Evolutionary conservation across 1,140 invertebrate species (phyloP), one percentile per base, ranked within the genome.

Genomic region (Aphidius ervi): DNA sequence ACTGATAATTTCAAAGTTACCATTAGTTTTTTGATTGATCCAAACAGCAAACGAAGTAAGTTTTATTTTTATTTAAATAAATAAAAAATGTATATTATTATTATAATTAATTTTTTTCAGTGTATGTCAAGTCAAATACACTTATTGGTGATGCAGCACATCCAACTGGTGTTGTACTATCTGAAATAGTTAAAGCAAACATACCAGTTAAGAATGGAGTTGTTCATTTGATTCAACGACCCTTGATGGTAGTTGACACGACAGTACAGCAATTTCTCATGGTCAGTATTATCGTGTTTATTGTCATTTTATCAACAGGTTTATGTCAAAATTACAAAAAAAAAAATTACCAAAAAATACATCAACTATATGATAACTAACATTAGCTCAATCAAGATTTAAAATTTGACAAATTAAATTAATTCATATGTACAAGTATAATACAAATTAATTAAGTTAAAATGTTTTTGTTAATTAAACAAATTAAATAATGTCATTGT

Each of bases 131-230:
- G 70, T 94, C 92, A 39, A 90, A 94, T 73, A 95, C 92, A 0
- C 74, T 91, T 6, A 74, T 88, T n/a, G 89, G 89, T 8, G 89
- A 93, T 69, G 73, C 82, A 1, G 86, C 84, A 59, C 91, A 94
- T 71, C 82, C 85, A 1, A 82, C 85, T 40, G 94, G 93, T 9
- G 90, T 92, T 5, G 93, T 95, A 5, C 69, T 94, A 20, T 88
- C 92, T 4, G 89, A 94, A 74, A 92, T 97, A 59, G 85, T 94
- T 2, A 87, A 88, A 74, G 88, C 88, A n/a, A 95, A 97, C 76
- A 95, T 97, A 65, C 93, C 94, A 0, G 91, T 96, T 5, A 87
- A 86, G 69, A 96, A 96, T 71, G 94, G 94, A 8, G 93, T 96
- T 0, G 87, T 96, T 3, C 94, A 97, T 81, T 82, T 97, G 37